Percentiles rank a stretch among this genome's conserved stretches.
Conservation (phyloP, 2,113 vertebrate species). For the Tiliqua scincoides region DNA sequence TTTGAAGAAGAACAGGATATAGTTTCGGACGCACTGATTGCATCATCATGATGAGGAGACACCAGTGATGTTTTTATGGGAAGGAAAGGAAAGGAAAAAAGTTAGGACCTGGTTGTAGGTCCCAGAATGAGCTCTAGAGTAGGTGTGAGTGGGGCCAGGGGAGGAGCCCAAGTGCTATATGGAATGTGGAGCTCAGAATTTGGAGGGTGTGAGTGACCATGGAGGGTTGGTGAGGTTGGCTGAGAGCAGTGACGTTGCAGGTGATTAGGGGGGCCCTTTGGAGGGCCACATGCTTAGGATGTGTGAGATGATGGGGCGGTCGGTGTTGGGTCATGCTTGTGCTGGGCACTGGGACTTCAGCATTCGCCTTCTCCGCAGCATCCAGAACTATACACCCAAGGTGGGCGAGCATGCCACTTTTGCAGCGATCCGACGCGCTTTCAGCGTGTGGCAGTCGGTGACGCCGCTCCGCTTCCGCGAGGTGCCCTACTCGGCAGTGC, state of each 20-base stretch:
- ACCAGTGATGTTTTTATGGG: background rate
- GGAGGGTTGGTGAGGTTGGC: background rate
- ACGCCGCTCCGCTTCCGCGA: slow-evolving; percentile 87
- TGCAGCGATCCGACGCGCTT: slow-evolving; percentile 87
- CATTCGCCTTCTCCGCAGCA: slow-evolving; percentile 54
- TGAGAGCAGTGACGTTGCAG: background rate
- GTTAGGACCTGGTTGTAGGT: background rate
- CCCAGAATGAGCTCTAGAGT: background rate
- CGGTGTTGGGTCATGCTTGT: background rate
- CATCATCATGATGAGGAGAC: background rate
- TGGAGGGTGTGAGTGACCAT: background rate
- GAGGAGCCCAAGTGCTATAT: background rate
- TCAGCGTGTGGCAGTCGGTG: slow-evolving; percentile 84
- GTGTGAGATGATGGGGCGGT: too few species aligned
- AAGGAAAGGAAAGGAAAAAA: background rate
- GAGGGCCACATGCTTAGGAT: background rate
- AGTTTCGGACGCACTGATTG: background rate
- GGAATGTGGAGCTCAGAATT: background rate
- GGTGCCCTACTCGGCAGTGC: slow-evolving; percentile 84
- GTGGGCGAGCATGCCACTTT: slow-evolving; percentile 83
- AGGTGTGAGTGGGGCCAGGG: rapidly evolving
- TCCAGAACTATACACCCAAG: slow-evolving; percentile 78
- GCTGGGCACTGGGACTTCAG: background rate
- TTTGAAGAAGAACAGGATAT: background rate
- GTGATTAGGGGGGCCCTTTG: too few species aligned